Base-by-base conservation (phyloP, 2,113 vertebrate species). In the Callospermophilus lateralis region DNA sequence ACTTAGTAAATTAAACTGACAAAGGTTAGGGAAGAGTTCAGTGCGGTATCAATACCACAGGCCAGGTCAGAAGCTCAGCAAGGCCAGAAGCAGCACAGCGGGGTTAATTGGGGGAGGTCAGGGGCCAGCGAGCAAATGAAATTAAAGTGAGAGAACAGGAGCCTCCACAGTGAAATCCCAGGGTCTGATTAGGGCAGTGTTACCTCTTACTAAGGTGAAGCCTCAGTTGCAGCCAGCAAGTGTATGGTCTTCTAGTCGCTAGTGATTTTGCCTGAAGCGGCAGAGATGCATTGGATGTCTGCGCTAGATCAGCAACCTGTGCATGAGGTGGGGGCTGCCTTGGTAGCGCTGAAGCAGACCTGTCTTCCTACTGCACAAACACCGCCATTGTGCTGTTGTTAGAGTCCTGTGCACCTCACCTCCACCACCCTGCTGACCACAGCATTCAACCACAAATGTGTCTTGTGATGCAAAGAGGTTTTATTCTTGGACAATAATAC, bases 1-100 rank as follows among this genome's bases (percentile, higher is more conserved):
- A 98, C 98, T 98, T 98, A 42, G 97, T 99, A 97, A 98, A 98
- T 98, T 98, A 99, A 98, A 98, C 97, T 96, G 99, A 98, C 98
- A 97, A 97, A 98, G 97, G 98, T 99, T 99, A 98, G 98, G 98
- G 98, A 93, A 98, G 97, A 96, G 97, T 77, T 97, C 92, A 98
- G 97, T 97, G 98, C 97, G 32, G 95, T 96, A 93, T 97, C 32
- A 91, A 70, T 11, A 68, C 97, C 97, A 84, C 28, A 98, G 97
- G 98, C 93, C 68, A 68, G 97, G 70, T 95, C 97, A 98, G 95
- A 97, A 98, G 98, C 98, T 98, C 98, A 98, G 98, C 98, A 96
- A 98, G 89, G 98, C 94, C 98, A 98, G 97, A 98, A 98, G 98
- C 98, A 92, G 98, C 98, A 97, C 93, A 98, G 98, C 98, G 24